These are phyloP conservation scores for Teleogryllus oceanicus DNA, from an alignment of 2,888 invertebrate species.

Conservation along the genomic window DNA sequence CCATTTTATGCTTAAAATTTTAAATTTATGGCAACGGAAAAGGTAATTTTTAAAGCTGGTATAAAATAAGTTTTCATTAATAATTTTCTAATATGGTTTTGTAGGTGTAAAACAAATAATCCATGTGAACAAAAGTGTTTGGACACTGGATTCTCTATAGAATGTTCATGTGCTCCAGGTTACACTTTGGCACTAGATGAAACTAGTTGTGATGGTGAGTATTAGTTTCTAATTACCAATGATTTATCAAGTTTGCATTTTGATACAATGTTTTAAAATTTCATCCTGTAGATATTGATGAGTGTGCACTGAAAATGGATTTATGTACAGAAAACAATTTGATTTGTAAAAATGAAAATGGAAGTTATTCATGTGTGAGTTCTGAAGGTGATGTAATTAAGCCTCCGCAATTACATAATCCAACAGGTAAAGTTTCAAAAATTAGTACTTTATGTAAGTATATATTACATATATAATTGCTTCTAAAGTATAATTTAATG, in stretches of 20 bases:
- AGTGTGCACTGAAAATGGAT: conserved; percentile 62
- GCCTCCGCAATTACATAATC: no score
- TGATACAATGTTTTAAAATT: background rate
- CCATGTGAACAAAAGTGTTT: conserved; percentile 72
- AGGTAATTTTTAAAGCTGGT: no score
- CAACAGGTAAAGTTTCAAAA: no score
- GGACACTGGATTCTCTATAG: conserved; percentile 64
- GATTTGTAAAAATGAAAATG: conserved; percentile 67
- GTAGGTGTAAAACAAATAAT: conserved; percentile 60
- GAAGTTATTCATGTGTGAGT: conserved; percentile 64
- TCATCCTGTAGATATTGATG: conserved; percentile 54
- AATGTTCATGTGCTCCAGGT: conserved; percentile 69
- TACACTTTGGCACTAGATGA: conserved; percentile 64
- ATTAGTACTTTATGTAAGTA: no score
- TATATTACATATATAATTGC: no score
- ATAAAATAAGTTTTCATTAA: conserved; percentile 18
- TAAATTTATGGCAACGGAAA: no score
- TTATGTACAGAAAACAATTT: conserved; percentile 66
- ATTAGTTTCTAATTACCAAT: background rate
- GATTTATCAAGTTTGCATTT: background rate
- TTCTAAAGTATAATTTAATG: background rate
- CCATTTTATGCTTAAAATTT: no score
- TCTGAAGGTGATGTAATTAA: conserved; percentile 39
- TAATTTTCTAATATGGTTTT: conserved; percentile 21
- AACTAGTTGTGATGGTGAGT: conserved; percentile 59